Evolutionary conservation across 2,113 vertebrate species (phyloP), one percentile per base, ranked within the genome.

Genomic region (Anarrhichthys ocellatus): DNA sequence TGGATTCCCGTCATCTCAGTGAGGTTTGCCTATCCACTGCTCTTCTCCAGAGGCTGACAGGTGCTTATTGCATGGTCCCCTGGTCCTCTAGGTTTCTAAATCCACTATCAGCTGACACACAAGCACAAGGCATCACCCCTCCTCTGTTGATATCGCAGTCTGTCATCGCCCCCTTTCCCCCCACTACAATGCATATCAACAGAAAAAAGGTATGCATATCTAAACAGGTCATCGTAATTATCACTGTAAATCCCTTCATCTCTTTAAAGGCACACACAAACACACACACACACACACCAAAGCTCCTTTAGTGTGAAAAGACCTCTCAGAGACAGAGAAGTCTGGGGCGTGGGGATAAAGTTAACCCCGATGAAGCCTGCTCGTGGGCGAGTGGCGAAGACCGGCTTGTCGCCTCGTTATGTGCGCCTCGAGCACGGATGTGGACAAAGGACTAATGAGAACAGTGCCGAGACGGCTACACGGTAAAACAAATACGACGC

Each of bases 401-500:
- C 69, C 14, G 40, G 18, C 75, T 76, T 67, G 76, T 76, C 76
- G 74, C 75, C 83, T 91, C 74, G 64, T 87, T 80, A 75, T 46
- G 67, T 79, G 77, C 15, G 56, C 59, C 56, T 17, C n/a, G 32
- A 73, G 75, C 68, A 22, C 44, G 64, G 50, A 76, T 81, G 70
- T 68, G 81, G 80, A 83, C 75, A 85, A 83, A 86, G 48, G 75
- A 63, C 80, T 93, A 89, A 87, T 73, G 80, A 91, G 89, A 68
- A 89, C 68, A 32, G 50, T 59, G 79, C 32, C 24, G 56, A 78
- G 40, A 77, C 5, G 27, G 29, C 5, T 24, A 20, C 14, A n/a
- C 29, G 36, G 56, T 68, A 54, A 32, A 48, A 32, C 2, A 85
- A 85, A 54, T 0, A 54, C 3, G n/a, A 78, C 4, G 5, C 36